Evolutionary conservation across 2,888 invertebrate genomes (phyloP).

Genomic region (Hedychridium roseum): DNA sequence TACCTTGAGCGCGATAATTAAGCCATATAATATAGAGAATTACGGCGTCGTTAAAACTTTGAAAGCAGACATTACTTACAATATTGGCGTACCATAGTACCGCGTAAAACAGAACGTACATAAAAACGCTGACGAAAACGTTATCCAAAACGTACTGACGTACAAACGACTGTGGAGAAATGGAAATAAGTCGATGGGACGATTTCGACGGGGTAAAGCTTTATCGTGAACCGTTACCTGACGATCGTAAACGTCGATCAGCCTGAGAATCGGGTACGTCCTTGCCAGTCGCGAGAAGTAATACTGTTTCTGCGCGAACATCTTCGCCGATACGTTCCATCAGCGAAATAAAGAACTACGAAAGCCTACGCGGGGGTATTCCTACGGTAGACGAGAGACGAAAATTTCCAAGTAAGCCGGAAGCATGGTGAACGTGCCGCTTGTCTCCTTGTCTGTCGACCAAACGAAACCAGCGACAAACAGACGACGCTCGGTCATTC

Average conservation of each 20-base stretch:
- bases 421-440: no score
- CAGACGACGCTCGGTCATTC: no score
- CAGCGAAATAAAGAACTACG: conserved; percentile 14
- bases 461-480: no score
- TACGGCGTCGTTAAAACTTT: neutral
- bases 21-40: no score
- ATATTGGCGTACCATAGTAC: conserved; percentile 54
- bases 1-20: conserved; percentile 34
- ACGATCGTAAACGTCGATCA: conserved; percentile 50
- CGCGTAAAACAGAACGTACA: conserved; percentile 51
- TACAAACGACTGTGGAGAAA: conserved; percentile 48
- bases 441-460: no score
- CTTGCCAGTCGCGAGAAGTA: conserved; percentile 38
- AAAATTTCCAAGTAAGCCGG: conserved; percentile 8
- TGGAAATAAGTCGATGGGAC: neutral
- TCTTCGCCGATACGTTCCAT: conserved; percentile 31
- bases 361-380: conserved; percentile 3
- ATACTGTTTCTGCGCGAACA: conserved; percentile 38
- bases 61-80: conserved; percentile 35
- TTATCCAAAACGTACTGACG: conserved; percentile 55
- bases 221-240: no score
- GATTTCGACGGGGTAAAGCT: neutral
- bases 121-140: conserved; percentile 47
- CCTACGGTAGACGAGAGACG: neutral
- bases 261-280: conserved; percentile 44